Conservation (phyloP, 2,797 vertebrate genomes). For the Rhynchonycteris naso region DNA sequence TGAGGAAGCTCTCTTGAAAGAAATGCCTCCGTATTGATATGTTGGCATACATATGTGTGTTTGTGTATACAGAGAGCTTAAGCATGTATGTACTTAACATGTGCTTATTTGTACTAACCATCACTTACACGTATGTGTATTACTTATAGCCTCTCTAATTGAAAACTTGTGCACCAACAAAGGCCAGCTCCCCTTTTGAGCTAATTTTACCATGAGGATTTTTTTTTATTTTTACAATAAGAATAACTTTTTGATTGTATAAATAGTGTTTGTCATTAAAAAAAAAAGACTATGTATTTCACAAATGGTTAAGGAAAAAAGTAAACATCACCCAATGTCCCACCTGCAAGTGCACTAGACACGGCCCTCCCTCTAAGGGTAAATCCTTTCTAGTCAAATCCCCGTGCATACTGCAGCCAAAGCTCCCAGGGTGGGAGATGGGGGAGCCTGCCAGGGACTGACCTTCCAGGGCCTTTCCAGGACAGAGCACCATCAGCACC, state of each 20-base stretch:
- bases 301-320: background rate
- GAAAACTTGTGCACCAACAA: background rate
- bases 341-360: background rate
- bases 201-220: background rate
- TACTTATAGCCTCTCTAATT: background rate
- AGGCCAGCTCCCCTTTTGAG: background rate
- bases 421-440: fast-evolving
- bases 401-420: background rate
- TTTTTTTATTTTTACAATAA: background rate
- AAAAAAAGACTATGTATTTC: background rate
- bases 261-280: background rate
- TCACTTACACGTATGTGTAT: background rate
- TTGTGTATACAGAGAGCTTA: background rate
- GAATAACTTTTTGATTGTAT: background rate
- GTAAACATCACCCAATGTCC: background rate
- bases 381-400: background rate
- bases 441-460: fast-evolving
- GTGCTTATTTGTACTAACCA: fast-evolving
- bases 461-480: background rate
- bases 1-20: background rate
- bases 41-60: fast-evolving
- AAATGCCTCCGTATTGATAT: fast-evolving
- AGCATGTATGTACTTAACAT: fast-evolving
- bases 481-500: fast-evolving
- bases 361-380: no score